Evolutionary conservation across 37 sponge, comb jelly and placozoan genomes (phyloP).

Genomic region (Trichoplax adhaerens): DNA sequence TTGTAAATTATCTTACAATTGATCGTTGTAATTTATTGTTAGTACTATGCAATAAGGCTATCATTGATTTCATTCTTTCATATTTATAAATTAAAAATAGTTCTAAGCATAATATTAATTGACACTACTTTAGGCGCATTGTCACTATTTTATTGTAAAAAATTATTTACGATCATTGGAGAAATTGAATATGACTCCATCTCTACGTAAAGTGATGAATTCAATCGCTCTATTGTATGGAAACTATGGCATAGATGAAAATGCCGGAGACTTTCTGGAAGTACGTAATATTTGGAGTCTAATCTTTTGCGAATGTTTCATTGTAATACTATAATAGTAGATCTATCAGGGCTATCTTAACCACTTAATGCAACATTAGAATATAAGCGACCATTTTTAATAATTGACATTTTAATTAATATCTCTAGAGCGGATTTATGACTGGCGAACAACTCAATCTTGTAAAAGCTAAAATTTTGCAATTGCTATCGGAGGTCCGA

Average conservation of each 20-base stretch:
- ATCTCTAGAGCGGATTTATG: no score
- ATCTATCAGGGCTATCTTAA: no score
- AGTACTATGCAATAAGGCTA: constrained; percentile 21
- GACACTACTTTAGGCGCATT: constrained; percentile 41
- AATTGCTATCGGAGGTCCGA: no score
- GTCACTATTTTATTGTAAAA: constrained; percentile 45
- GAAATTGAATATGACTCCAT: constrained; percentile 13
- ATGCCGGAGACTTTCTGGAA: constrained; percentile 28
- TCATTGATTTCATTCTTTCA: constrained; percentile 18
- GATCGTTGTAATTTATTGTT: no score
- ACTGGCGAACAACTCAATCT: no score
- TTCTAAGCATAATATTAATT: background rate
- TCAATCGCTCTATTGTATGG: constrained; percentile 41
- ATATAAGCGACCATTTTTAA: no score
- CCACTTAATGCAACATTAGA: no score
- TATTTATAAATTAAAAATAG: constrained; percentile 17
- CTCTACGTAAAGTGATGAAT: constrained; percentile 20
- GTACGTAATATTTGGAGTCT: constrained; percentile 15
- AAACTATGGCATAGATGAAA: constrained; percentile 24
- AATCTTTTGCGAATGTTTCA: no score
- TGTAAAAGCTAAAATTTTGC: no score
- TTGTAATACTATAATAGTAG: no score
- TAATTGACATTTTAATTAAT: no score
- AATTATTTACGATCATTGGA: constrained; percentile 36
- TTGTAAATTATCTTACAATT: no score